Conservation (phyloP, 2,797 vertebrate species). For the Neostethus bicornis region DNA sequence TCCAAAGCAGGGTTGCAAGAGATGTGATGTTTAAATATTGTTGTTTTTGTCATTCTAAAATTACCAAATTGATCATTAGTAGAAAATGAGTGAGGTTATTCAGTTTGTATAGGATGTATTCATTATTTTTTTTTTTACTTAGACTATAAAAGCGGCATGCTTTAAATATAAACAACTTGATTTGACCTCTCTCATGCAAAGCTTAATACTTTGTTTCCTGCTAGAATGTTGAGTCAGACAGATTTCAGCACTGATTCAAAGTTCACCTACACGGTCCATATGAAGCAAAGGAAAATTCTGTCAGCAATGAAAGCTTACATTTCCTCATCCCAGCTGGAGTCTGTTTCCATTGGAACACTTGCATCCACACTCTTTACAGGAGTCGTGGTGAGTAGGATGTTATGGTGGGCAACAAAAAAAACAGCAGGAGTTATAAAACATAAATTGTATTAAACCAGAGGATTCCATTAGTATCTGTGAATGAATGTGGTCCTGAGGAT, state of each 20-base stretch:
- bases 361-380: slow-evolving; percentile 24
- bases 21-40: no score
- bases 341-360: slow-evolving; percentile 31
- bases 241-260: slow-evolving; percentile 3
- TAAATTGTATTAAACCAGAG: slow-evolving; percentile 29
- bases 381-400: slow-evolving; percentile 26
- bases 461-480: slow-evolving; percentile 9
- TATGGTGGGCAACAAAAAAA: slow-evolving; percentile 10
- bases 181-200: neutral
- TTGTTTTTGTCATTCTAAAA: neutral
- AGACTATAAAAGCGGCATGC: neutral
- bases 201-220: neutral
- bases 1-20: no score
- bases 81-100: neutral
- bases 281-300: slow-evolving; percentile 27
- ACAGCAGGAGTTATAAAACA: slow-evolving; percentile 24
- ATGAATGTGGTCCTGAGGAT: neutral
- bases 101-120: neutral
- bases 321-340: slow-evolving; percentile 13
- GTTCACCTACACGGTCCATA: neutral
- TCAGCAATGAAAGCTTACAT: slow-evolving; percentile 29
- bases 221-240: neutral
- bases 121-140: neutral
- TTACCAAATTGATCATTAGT: neutral
- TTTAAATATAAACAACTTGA: neutral